Base-by-base conservation (phyloP, 53 echinoderm and acorn worm species). In the Henricia sp. region DNA sequence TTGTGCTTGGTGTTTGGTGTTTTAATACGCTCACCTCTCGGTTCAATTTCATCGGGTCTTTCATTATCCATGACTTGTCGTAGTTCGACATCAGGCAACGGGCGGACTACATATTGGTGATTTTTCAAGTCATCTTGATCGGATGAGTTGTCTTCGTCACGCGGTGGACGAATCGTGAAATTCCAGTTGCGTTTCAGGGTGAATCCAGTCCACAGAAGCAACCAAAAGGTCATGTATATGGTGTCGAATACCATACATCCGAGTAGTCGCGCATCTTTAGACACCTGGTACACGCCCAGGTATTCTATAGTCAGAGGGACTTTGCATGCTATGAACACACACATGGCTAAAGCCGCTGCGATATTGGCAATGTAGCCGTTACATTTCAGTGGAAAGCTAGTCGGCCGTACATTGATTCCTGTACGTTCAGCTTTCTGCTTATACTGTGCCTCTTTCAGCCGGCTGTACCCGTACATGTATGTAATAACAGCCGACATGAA, bases 361-460 rank as follows among this genome's bases (percentile, higher is more conserved):
- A 96, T 86, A 50, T 96, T 91, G 30, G 96, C 85, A 43, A 96
- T 52, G 33, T 85, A 92, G 23, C 96, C 94, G 1, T 96, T 93
- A 37, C 88, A 94, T 50, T 86, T 89, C 2, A 94, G 74, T 2
- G 86, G 75, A 55, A 86, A 86, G 37, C 75, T 68, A 21, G 86
- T 54, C 3, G 86, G 55, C 29, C 8, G 38, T 20, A 84, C 9
- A 1, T 14, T 52, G 19, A 67, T 51, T 16, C 67, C 72, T 25
- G 65, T 67, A 40, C 67, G 39, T 5, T 52, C 62, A 19, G 52
- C 55, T 54, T 84, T 86, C 25, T 85, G 82, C 46, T 89, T 86
- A 10, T 88, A 77, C 65, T 95, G 78, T 11, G 89, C 68, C 20
- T 77, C 77, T 59, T 95, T 95, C 58, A 94, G 67, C 1, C 91